Base-by-base conservation (phyloP, 2,888 invertebrate species). In the Schrankia costaestrigalis region DNA sequence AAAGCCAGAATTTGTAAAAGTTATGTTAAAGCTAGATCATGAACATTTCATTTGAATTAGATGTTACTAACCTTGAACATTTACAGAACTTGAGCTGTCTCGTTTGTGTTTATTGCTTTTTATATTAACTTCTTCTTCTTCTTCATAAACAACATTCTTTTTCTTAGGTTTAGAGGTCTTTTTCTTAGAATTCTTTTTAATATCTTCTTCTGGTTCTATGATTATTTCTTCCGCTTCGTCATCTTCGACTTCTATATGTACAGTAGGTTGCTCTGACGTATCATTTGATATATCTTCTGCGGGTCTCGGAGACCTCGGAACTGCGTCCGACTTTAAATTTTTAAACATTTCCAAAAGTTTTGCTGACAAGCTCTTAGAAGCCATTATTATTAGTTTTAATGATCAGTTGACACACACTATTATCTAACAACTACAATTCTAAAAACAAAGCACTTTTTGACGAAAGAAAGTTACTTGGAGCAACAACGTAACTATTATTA, bases 311-410 rank as follows among this genome's bases (percentile, higher is more conserved):
- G 89, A 72, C 51, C 78, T 78, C 0, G 90, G 89, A 21, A 82
- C 74, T 5, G 90, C 89, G 47, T 90, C 90, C 1, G 89, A 78
- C 44, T 87, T 89, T 18, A 90, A 46, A 36, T 83, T 78, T 23
- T 79, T 74, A 44, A 89, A 78, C 35, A 78, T 72, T 40, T 85
- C 81, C 27, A 79, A 57, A 31, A 85, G 51, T 59, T 74, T 82
- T 3, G n/a, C n/a, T n/a, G 35, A 19, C 14, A 55, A 25, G 40
- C 64, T 61, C 28, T 74, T 41, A 24, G 57, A 47, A 29, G 67
- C 54, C 73, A 71, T 72, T 38, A n/a, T 28, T 38, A 11, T 17
- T 21, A 33, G 11, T n/a, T n/a, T 18, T 19, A 25, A 33, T 24
- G 10, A 31, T 25, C 3, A 13, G 3, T 1, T 10, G 6, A n/a